Conservation (phyloP, 2,797 vertebrate species). For the Sebastes hopkinsi region DNA sequence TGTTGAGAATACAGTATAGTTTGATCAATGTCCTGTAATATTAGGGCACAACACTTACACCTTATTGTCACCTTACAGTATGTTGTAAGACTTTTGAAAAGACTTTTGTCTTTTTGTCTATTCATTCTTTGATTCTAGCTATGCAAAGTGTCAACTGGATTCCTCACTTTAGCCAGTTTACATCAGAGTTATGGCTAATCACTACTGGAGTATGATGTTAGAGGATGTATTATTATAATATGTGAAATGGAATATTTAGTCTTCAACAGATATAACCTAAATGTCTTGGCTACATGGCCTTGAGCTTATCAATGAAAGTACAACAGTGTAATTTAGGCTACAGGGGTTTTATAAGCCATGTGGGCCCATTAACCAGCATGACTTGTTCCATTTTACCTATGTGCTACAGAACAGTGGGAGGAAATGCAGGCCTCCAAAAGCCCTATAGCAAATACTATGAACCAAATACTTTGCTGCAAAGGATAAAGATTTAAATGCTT, state of each 20-base stretch:
- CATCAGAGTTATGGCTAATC: not conserved
- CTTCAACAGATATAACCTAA: not conserved
- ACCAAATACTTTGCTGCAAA: not conserved
- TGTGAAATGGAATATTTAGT: not conserved
- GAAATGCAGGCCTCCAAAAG: not conserved
- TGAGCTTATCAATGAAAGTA: not conserved
- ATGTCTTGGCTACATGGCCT: not conserved
- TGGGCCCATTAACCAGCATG: not conserved
- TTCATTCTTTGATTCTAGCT: not conserved
- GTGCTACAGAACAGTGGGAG: not conserved
- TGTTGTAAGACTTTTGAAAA: not conserved
- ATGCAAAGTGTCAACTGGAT: not conserved
- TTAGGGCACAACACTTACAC: not conserved
- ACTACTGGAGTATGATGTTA: not conserved
- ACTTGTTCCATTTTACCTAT: not conserved
- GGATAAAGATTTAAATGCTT: not conserved
- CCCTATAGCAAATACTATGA: not conserved
- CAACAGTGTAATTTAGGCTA: not conserved
- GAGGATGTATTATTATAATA: not conserved
- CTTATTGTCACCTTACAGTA: not conserved
- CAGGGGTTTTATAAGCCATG: not conserved
- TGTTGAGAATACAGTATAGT: not conserved
- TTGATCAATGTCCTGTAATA: not conserved
- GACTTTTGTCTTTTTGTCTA: not conserved
- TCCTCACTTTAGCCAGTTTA: not conserved